These are phyloP conservation scores for Nyctalus aviator DNA, from an alignment of 2,797 vertebrate species.

Conservation along the genomic window DNA sequence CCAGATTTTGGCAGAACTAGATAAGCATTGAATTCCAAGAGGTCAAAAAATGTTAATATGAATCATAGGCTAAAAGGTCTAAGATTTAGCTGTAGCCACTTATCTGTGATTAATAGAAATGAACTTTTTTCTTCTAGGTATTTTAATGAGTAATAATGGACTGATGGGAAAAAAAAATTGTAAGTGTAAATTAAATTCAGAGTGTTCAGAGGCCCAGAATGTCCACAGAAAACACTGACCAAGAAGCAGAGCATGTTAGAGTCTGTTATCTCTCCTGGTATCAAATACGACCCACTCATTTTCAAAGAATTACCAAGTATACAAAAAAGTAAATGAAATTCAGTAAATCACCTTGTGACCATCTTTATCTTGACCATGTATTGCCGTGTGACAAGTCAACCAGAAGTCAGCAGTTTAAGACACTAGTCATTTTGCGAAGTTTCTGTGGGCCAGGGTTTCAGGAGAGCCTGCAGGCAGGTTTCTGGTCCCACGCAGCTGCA, in stretches of 20 bases:
- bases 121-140: conserved; percentile 6
- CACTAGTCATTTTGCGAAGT: background rate
- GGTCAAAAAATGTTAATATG: conserved; percentile 48
- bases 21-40: conserved; percentile 57
- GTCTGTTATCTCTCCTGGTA: background rate
- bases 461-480: background rate
- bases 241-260: background rate
- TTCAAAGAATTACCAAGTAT: conserved; percentile 14
- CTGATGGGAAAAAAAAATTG: conserved; percentile 17
- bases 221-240: background rate
- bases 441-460: background rate
- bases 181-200: conserved; percentile 57
- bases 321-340: conserved; percentile 4
- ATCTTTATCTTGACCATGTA: background rate
- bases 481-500: background rate
- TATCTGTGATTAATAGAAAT: conserved; percentile 47
- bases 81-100: conserved; percentile 2
- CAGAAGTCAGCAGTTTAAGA: background rate
- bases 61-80: conserved; percentile 19
- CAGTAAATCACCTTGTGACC: background rate
- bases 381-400: background rate
- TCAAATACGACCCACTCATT: background rate
- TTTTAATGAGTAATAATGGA: conserved; percentile 49
- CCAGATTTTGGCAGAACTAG: conserved; percentile 24
- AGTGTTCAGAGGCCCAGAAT: background rate